Base-by-base conservation (phyloP, 2,113 vertebrate species). In the Scophthalmus maximus region DNA sequence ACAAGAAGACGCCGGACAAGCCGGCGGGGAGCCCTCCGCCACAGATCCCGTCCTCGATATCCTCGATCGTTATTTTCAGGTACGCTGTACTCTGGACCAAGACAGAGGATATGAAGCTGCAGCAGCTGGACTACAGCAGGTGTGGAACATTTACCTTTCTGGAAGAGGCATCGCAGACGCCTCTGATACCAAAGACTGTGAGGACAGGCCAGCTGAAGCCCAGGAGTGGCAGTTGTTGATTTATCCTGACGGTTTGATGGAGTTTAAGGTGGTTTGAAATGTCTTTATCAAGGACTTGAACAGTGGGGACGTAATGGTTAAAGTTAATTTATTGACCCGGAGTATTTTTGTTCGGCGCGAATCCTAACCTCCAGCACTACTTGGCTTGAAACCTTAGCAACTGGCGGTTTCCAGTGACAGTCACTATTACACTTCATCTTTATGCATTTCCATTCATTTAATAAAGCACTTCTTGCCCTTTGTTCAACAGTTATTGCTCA, bases 61-160 rank as follows among this genome's bases (percentile, higher is more conserved):
- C 1, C 73, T 94, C 0, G 92, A 93, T 38, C 92, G 93, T 8
- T 94, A 94, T 23, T 92, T 94, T 73, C 87, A 79, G 26, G 82
- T 86, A 1, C 84, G 88, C 34, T 94, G 92, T 36, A 92, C 88
- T n/a, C 59, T 93, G 50, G 88, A 90, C 8, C 71, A 46, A 51
- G 83, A 84, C 32, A 25, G 34, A 29, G 46, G 73, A 34, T 76
- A 76, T 38, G 80, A 73, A 58, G 79, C 86, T 0, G 10, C 57
- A 4, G 79, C 76, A 29, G 79, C 57, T 8, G 88, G 78, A 18
- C 78, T 46, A 1, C 73, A 80, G 57, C 87, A 88, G 22, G 23
- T 75, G 29, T 93, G 93, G 92, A 67, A 88, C 59, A 27, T 93
- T 72, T 91, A 90, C 70, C 63, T 94, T 12, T 94, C 92, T 2